These are phyloP conservation scores for Platynereis dumerilii DNA, from an alignment of 2,888 invertebrate species.

Conservation along the genomic window DNA sequence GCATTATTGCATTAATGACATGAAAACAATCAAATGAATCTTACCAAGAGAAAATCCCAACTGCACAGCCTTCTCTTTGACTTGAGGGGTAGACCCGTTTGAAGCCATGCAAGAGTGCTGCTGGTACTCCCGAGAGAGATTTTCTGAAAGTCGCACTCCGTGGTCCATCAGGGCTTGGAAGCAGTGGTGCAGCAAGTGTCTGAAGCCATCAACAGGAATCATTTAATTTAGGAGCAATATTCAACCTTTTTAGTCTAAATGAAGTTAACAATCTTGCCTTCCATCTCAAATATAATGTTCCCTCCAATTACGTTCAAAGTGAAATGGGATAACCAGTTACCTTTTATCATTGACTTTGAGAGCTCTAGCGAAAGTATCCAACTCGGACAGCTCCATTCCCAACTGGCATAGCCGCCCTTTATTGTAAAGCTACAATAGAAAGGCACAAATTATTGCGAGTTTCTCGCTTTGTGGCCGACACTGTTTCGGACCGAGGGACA, in stretches of 20 bases:
- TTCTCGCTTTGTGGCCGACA: no score
- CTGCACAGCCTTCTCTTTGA: constrained; percentile 49
- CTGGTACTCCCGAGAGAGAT: constrained; percentile 53
- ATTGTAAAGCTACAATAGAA: constrained; percentile 73
- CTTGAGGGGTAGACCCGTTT: not conserved
- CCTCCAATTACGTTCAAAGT: no score
- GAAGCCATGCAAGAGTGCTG: constrained; percentile 41
- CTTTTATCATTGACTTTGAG: constrained; percentile 75
- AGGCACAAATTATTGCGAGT: no score
- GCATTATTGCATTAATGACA: no score
- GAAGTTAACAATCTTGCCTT: no score
- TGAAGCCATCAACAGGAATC: constrained; percentile 35
- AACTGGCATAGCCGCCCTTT: constrained; percentile 75
- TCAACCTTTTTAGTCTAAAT: no score
- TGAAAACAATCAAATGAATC: not conserved
- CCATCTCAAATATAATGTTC: no score
- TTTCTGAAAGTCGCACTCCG: constrained; percentile 69
- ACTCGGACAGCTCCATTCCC: constrained; percentile 73
- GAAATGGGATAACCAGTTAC: constrained; percentile 40
- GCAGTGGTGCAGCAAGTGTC: constrained; percentile 73
- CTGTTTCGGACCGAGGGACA: no score
- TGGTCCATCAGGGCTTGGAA: constrained; percentile 75
- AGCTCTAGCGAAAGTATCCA: constrained; percentile 75
- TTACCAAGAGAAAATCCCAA: constrained; percentile 61
- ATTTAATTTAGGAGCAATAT: no score